Evolutionary conservation across 2,888 invertebrate species (phyloP).

Genomic region (Griposia aprilina): DNA sequence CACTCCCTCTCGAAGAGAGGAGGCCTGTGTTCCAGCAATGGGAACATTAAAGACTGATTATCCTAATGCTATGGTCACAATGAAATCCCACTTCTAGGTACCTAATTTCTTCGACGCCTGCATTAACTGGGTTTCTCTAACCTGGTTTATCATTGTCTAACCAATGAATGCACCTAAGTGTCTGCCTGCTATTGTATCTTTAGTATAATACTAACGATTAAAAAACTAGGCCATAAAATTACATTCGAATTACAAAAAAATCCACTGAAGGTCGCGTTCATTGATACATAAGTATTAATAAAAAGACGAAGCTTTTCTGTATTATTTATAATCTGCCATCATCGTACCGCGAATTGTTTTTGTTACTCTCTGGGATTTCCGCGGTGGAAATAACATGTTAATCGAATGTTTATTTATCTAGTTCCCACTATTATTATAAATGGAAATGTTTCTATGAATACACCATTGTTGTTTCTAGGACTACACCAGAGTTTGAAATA

Average conservation of each 20-base stretch:
- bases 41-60: too few relatives aligned
- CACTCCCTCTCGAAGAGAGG: too few relatives aligned
- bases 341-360: slow-evolving; percentile 42
- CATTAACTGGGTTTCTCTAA: too few relatives aligned
- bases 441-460: not conserved
- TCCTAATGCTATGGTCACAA: too few relatives aligned
- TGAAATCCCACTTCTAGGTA: too few relatives aligned
- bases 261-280: not conserved
- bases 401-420: slow-evolving; percentile 32
- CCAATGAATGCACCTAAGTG: not conserved
- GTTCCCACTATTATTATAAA: slow-evolving; percentile 19
- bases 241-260: too few relatives aligned
- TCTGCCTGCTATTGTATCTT: not conserved
- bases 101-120: too few relatives aligned
- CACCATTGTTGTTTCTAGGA: not conserved
- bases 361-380: slow-evolving; percentile 35
- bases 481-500: not conserved
- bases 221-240: too few relatives aligned
- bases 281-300: slow-evolving; percentile 10
- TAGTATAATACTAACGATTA: not conserved
- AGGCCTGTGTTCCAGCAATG: too few relatives aligned
- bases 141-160: too few relatives aligned
- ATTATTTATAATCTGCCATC: slow-evolving; percentile 6
- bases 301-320: slow-evolving; percentile 4
- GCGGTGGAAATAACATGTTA: slow-evolving; percentile 5